phyloP scores from a whole-genome alignment of 2,797 vertebrate genomes.

The Mycteria americana region DNA sequence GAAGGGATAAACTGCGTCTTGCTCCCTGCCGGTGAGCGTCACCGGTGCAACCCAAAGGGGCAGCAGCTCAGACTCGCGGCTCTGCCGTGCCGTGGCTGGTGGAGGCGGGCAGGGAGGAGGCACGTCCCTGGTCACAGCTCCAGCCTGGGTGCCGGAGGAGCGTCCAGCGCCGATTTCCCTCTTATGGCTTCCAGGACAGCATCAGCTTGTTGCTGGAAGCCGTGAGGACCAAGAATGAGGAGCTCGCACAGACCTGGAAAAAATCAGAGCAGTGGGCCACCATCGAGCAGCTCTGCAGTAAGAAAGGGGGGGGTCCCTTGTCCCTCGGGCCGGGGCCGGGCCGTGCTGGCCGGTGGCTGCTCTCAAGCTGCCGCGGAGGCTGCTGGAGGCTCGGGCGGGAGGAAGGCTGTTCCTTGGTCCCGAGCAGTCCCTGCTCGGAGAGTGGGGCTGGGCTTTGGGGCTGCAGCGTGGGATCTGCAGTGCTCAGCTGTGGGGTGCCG shows the following conservation, averaged over 20 bases:
- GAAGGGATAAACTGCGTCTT: not conserved
- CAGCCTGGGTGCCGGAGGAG: too few relatives aligned
- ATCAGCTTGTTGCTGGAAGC: slow-evolving; percentile 95
- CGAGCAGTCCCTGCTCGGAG: accelerated
- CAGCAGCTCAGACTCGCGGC: not conserved
- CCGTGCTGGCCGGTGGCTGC: not conserved
- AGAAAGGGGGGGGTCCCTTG: slow-evolving; percentile 59
- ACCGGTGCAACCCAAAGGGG: not conserved
- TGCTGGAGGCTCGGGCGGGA: accelerated
- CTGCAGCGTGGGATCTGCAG: not conserved
- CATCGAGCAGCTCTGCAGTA: slow-evolving; percentile 97
- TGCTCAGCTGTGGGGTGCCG: not conserved
- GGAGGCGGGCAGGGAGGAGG: not conserved
- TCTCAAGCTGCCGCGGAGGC: not conserved
- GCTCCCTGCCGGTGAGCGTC: not conserved
- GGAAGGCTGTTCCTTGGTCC: not conserved
- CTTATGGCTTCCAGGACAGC: slow-evolving; percentile 84
- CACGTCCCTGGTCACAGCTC: not conserved
- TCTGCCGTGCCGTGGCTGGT: not conserved
- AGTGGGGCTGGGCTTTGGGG: too few relatives aligned
- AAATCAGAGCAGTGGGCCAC: slow-evolving; percentile 99
- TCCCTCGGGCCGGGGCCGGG: not conserved
- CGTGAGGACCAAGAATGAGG: slow-evolving; percentile 92
- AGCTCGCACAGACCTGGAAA: slow-evolving; percentile 96
- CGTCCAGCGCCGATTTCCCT: not conserved